A percentile compares a stretch with the other conserved stretches of the same genome.
Conservation (phyloP, 2,888 invertebrate genomes). For the Nomada hirtipes region DNA sequence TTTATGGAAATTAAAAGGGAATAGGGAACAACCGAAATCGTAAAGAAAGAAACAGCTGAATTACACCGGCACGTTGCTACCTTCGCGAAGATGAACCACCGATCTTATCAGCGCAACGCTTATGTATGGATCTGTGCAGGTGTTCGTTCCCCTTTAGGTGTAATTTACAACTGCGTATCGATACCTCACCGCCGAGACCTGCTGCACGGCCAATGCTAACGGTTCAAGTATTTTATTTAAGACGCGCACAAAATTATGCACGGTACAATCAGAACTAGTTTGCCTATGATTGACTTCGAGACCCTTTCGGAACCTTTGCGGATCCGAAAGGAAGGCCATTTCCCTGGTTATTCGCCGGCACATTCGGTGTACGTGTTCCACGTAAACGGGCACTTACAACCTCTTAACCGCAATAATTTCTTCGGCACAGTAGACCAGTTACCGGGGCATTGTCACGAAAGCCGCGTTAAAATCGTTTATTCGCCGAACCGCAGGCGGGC, state of each 20-base stretch:
- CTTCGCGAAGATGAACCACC: conserved; percentile 52
- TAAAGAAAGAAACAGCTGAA: conserved; percentile 54
- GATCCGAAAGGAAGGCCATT: not conserved
- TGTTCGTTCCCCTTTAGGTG: conserved; percentile 24
- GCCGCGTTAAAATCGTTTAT: conserved; percentile 49
- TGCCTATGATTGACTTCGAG: not conserved
- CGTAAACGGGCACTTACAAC: conserved; percentile 18
- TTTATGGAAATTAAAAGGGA: conserved; percentile 47
- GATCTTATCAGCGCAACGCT: conserved; percentile 58
- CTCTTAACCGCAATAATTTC: conserved; percentile 17
- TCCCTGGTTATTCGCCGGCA: not conserved
- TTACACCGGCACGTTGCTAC: conserved; percentile 15
- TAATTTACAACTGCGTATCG: conserved; percentile 37
- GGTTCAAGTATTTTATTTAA: not conserved
- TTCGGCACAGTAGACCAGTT: conserved; percentile 41
- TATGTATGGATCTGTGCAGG: conserved; percentile 53
- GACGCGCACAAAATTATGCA: not conserved
- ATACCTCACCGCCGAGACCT: conserved; percentile 6
- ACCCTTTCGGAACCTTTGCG: too few species aligned
- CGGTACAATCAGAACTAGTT: not conserved
- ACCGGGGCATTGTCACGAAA: conserved; percentile 31
- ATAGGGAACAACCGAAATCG: conserved; percentile 42
- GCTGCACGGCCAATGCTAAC: not conserved
- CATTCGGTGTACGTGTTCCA: not conserved
- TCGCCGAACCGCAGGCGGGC: not conserved